Conservation (phyloP, 2,888 invertebrate species). For the Crematogaster levior region DNA sequence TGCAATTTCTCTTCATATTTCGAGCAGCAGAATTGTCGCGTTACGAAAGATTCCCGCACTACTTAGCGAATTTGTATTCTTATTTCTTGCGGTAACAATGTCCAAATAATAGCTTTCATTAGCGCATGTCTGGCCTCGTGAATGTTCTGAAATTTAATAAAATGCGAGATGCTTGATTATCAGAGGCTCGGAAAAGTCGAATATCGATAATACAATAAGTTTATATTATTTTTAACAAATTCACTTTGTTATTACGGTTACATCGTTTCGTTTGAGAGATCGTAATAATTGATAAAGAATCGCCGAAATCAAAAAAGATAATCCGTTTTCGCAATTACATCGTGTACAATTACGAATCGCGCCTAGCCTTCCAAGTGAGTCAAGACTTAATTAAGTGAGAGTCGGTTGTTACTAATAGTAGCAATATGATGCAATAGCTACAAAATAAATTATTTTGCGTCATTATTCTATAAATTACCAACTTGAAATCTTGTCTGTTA, state of each 20-base stretch:
- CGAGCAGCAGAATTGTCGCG: conserved; percentile 40
- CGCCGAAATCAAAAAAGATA: background rate
- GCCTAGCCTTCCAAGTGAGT: conserved; percentile 14
- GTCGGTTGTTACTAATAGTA: background rate
- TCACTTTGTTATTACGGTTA: background rate
- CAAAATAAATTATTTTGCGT: background rate
- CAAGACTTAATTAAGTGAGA: conserved; percentile 41
- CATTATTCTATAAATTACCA: background rate
- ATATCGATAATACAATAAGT: background rate
- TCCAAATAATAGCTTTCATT: conserved; percentile 44
- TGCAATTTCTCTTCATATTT: conserved; percentile 31
- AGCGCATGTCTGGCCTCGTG: conserved; percentile 34
- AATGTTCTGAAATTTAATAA: background rate
- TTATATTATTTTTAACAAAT: background rate
- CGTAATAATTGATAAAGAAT: background rate
- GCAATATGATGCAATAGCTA: background rate
- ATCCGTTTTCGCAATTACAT: conserved; percentile 4
- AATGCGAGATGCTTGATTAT: background rate
- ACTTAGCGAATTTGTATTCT: conserved; percentile 33
- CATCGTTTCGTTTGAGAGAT: background rate
- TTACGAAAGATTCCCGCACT: conserved; percentile 50
- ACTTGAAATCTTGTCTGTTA: background rate
- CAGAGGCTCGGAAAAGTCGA: background rate
- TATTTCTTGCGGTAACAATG: conserved; percentile 44
- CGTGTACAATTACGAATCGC: background rate